These are phyloP conservation scores for Drosophila lacertosa DNA, from an alignment of 1,140 invertebrate species.

Conservation along the genomic window DNA sequence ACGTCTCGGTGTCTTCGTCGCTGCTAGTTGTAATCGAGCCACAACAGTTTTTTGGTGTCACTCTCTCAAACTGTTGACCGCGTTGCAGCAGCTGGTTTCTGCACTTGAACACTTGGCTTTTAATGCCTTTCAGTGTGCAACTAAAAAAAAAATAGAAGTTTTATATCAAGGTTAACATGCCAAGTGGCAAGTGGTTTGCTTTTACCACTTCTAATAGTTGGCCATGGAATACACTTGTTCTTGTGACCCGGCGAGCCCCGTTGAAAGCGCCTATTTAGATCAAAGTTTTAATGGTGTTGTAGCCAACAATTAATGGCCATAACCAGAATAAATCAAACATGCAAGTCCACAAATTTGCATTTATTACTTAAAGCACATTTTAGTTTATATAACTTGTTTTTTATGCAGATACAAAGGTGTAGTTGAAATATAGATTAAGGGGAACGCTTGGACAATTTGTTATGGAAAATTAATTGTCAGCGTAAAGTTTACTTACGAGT, in stretches of 20 bases:
- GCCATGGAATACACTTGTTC: slow-evolving; percentile 42
- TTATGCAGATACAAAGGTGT: slow-evolving; percentile 7
- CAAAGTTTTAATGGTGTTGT: slow-evolving; percentile 35
- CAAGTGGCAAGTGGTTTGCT: slow-evolving; percentile 55
- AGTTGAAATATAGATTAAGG: too few species aligned
- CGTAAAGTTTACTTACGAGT: too few species aligned
- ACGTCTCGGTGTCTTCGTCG: slow-evolving; percentile 23
- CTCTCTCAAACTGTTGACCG: slow-evolving; percentile 39
- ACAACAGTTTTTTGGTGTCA: slow-evolving; percentile 54
- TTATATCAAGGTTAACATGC: slow-evolving; percentile 70
- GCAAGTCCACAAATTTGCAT: slow-evolving; percentile 35
- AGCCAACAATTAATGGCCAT: slow-evolving; percentile 16
- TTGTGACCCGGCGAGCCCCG: slow-evolving; percentile 31
- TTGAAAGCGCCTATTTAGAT: slow-evolving; percentile 30
- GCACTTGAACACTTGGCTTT: slow-evolving; percentile 59
- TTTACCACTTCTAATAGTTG: slow-evolving; percentile 56
- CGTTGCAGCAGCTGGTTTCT: slow-evolving; percentile 59
- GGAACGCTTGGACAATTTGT: too few species aligned
- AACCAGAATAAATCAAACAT: slow-evolving; percentile 19
- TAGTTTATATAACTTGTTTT: slow-evolving; percentile 9
- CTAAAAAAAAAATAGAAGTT: slow-evolving; percentile 35
- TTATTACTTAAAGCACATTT: background rate
- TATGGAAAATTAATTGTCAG: too few species aligned
- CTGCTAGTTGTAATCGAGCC: slow-evolving; percentile 54
- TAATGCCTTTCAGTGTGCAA: slow-evolving; percentile 21